phyloP scores from a whole-genome alignment of 2,797 vertebrate species.

The Eurystomus glaucurus region DNA sequence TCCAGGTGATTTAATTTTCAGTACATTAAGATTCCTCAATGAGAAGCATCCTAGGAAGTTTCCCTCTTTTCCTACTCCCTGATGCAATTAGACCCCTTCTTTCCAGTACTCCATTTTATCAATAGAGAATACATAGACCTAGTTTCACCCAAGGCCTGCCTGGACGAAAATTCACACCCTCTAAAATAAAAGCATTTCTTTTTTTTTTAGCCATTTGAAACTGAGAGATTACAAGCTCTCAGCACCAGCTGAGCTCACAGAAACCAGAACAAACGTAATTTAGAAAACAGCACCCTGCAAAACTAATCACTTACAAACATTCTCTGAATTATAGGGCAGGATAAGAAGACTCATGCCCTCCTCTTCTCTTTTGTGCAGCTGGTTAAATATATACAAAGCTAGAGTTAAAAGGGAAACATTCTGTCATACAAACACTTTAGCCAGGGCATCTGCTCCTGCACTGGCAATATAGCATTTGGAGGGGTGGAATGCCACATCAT shows the following conservation, averaged over 20 bases:
- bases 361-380: conserved; percentile 82
- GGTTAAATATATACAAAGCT: conserved; percentile 84
- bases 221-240: conserved; percentile 81
- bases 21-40: conserved; percentile 62
- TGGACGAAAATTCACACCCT: conserved; percentile 86
- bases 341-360: conserved; percentile 61
- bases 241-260: conserved; percentile 85
- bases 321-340: conserved; percentile 81
- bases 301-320: conserved; percentile 85
- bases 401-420: conserved; percentile 76
- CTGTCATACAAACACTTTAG: conserved; percentile 99
- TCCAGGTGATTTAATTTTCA: conserved; percentile 60
- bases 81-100: conserved; percentile 54
- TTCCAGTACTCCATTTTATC: conserved; percentile 65
- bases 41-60: conserved; percentile 63
- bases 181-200: conserved; percentile 84
- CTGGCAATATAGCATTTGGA: conserved; percentile 98
- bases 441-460: conserved; percentile 96
- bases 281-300: conserved; percentile 87
- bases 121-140: conserved; percentile 73
- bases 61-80: conserved; percentile 56
- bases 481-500: conserved; percentile 98
- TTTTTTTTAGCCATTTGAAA: conserved; percentile 71
- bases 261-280: conserved; percentile 83
- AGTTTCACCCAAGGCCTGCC: conserved; percentile 94